Conservation (phyloP, 2,888 invertebrate species). For the Eupithecia abbreviata region DNA sequence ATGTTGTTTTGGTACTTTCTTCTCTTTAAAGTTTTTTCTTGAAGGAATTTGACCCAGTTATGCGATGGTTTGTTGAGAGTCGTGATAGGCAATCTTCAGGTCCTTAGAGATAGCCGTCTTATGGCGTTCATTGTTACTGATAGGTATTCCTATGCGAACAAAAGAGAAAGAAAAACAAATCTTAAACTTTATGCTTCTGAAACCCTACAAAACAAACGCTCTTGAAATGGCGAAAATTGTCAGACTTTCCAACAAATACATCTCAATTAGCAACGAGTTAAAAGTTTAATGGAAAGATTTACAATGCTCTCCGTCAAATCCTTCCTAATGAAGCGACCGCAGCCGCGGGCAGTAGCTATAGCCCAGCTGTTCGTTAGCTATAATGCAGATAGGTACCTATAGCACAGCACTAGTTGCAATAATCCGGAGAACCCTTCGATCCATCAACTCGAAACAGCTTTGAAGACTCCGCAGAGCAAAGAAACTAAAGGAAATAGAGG, state of each 20-base stretch:
- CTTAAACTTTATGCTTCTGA: background rate
- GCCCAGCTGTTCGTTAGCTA: background rate
- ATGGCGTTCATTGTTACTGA: background rate
- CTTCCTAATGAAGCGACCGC: slow-evolving; percentile 27
- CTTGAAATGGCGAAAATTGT: slow-evolving; percentile 1
- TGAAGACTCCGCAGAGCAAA: slow-evolving; percentile 26
- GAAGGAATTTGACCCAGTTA: slow-evolving; percentile 21
- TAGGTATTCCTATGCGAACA: background rate
- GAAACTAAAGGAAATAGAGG: slow-evolving; percentile 14
- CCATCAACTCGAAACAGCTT: slow-evolving; percentile 54
- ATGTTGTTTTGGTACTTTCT: slow-evolving; percentile 30
- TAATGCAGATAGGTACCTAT: background rate
- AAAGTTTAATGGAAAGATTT: slow-evolving; percentile 42
- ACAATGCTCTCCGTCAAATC: slow-evolving; percentile 30
- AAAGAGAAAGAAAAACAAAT: background rate
- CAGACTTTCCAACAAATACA: slow-evolving; percentile 19
- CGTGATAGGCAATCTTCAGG: background rate
- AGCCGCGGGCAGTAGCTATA: slow-evolving; percentile 11
- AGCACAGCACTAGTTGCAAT: slow-evolving; percentile 34
- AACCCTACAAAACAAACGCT: background rate
- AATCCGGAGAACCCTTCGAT: slow-evolving; percentile 44
- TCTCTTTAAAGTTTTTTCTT: slow-evolving; percentile 21
- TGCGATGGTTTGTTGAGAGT: background rate
- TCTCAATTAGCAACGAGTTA: slow-evolving; percentile 36
- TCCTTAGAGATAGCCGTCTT: background rate